A percentile compares a stretch with the other conserved stretches of the same genome.
Conservation (phyloP, 2,113 vertebrate species). For the Maccullochella peelii region DNA sequence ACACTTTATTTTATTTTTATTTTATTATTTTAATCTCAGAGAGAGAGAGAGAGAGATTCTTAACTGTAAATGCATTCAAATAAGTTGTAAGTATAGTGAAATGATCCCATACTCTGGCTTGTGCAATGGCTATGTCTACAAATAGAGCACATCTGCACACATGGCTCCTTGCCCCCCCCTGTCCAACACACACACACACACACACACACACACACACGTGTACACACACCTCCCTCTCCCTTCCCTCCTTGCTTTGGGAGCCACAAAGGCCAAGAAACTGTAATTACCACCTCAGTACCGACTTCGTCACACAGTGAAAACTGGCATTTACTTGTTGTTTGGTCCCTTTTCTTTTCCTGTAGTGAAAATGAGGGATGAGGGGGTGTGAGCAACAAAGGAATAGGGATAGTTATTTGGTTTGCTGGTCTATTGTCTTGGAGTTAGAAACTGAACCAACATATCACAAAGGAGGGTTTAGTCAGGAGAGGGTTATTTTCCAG, state of each 20-base stretch:
- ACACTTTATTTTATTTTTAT: too few species aligned
- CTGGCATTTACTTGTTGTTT: slow-evolving; percentile 26
- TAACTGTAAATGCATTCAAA: background rate
- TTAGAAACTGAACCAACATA: background rate
- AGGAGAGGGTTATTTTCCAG: background rate
- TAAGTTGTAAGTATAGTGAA: background rate
- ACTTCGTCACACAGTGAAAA: slow-evolving; percentile 28
- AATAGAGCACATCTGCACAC: slow-evolving; percentile 8
- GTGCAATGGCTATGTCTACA: background rate
- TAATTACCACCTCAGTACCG: slow-evolving; percentile 51
- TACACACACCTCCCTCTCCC: accelerated
- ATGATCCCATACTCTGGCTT: background rate
- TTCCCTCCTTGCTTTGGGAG: background rate
- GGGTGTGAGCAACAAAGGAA: background rate
- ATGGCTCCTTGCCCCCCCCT: background rate
- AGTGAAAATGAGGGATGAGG: background rate
- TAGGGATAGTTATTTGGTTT: slow-evolving; percentile 5
- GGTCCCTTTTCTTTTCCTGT: background rate
- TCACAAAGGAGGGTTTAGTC: background rate
- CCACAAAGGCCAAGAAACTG: background rate
- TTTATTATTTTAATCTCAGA: too few species aligned
- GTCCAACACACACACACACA: background rate
- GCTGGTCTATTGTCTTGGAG: background rate
- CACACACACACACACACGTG: background rate
- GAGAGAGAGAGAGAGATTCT: background rate